Percentiles rank a stretch among this genome's conserved stretches.
Evolutionary conservation across 2,113 vertebrate species (phyloP).

Genomic region (Salvelinus sp.): DNA sequence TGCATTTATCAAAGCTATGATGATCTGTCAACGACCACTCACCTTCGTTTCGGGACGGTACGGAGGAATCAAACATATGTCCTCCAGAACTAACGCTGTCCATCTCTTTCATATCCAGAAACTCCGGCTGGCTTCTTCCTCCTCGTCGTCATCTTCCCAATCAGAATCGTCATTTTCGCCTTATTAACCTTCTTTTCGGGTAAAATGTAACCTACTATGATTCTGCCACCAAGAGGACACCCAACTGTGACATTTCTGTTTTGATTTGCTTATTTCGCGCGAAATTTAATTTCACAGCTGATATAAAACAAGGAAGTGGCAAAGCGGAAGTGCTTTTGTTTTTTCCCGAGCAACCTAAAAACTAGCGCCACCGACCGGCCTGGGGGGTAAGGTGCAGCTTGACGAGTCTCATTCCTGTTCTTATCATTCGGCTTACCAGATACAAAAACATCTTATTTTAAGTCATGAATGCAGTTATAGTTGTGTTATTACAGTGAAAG

Average conservation of each 20-base stretch:
- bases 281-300: neutral
- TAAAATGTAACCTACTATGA: conserved; percentile 39
- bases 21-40: neutral
- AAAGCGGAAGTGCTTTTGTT: no score
- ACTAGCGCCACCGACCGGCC: neutral
- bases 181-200: neutral
- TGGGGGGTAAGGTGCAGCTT: neutral
- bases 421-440: no score
- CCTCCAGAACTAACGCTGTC: conserved; percentile 31
- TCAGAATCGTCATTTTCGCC: conserved; percentile 5
- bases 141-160: conserved; percentile 24
- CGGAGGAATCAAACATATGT: conserved; percentile 5
- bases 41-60: conserved; percentile 32
- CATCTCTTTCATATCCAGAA: conserved; percentile 53
- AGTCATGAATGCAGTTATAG: no score
- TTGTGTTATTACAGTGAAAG: no score
- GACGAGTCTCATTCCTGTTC: neutral
- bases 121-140: conserved; percentile 40
- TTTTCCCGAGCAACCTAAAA: neutral
- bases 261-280: neutral
- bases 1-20: no score
- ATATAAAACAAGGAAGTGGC: neutral
- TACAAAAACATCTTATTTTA: no score
- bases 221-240: neutral
- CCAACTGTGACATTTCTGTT: neutral